Evolutionary conservation across 2,888 invertebrate genomes (phyloP).

Genomic region (Mechanitis messenoides): DNA sequence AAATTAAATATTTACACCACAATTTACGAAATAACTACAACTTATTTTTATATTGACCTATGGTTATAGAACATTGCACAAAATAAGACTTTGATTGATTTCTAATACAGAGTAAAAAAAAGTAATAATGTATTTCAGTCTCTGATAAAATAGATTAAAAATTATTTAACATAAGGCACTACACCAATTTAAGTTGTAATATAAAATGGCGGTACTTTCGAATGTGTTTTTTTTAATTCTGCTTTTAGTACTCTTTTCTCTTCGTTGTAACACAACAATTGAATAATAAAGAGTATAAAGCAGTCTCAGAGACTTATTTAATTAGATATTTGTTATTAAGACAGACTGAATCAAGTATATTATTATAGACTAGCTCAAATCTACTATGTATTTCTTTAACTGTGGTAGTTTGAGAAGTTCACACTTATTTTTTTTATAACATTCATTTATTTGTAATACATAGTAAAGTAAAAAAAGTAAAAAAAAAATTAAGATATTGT

Average conservation of each 20-base stretch:
- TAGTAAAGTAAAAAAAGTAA: too few relatives aligned
- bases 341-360: neutral
- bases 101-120: neutral
- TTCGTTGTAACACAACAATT: slow-evolving; percentile 35
- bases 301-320: slow-evolving; percentile 25
- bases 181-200: neutral
- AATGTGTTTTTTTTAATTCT: neutral
- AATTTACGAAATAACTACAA: slow-evolving; percentile 49
- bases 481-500: too few relatives aligned
- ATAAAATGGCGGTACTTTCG: neutral
- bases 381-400: neutral
- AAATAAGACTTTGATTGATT: neutral
- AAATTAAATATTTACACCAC: slow-evolving; percentile 54
- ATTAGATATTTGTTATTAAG: neutral
- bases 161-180: too few relatives aligned
- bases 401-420: neutral
- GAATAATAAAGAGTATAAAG: slow-evolving; percentile 57
- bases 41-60: slow-evolving; percentile 26
- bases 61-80: slow-evolving; percentile 11
- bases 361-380: neutral
- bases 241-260: slow-evolving; percentile 49
- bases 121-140: neutral
- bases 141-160: too few relatives aligned
- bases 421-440: neutral
- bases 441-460: neutral